Evolutionary conservation across 2,113 vertebrate genomes (phyloP).

Genomic region (Pycnonotus jocosus): DNA sequence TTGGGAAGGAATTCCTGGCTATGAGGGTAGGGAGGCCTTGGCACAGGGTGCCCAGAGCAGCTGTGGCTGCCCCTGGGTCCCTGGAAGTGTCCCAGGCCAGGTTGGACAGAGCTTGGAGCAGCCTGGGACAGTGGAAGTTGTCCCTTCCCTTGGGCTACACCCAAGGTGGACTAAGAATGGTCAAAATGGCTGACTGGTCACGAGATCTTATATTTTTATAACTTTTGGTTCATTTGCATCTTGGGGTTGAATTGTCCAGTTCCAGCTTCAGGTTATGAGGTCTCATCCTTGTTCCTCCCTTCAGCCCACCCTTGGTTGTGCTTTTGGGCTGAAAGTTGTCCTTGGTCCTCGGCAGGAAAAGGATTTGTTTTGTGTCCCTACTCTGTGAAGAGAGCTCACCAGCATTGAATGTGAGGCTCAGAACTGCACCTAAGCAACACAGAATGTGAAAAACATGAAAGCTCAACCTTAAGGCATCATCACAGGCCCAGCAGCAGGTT

Average conservation of each 20-base stretch:
- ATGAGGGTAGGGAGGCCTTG: rapidly evolving
- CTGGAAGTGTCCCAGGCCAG: background rate
- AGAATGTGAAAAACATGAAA: background rate
- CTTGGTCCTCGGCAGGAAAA: background rate
- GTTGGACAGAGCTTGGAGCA: rapidly evolving
- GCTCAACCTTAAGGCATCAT: background rate
- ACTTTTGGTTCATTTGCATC: too few species aligned
- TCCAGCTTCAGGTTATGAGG: background rate
- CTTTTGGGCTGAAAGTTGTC: background rate
- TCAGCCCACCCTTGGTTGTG: background rate
- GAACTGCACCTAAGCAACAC: background rate
- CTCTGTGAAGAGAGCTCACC: background rate
- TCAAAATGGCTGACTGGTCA: too few species aligned
- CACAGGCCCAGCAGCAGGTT: background rate
- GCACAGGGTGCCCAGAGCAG: background rate
- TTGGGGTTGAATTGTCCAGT: too few species aligned
- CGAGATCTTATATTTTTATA: too few species aligned
- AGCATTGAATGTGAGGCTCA: background rate
- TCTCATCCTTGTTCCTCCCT: background rate
- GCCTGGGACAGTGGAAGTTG: rapidly evolving
- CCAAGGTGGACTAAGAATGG: too few species aligned
- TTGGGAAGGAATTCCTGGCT: background rate
- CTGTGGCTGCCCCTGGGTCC: background rate
- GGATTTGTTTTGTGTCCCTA: background rate
- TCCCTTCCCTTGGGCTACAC: background rate